Evolutionary conservation across 1,140 invertebrate species (phyloP), one percentile per base, ranked within the genome.

Genomic region (Ceratosolen solmsi): DNA sequence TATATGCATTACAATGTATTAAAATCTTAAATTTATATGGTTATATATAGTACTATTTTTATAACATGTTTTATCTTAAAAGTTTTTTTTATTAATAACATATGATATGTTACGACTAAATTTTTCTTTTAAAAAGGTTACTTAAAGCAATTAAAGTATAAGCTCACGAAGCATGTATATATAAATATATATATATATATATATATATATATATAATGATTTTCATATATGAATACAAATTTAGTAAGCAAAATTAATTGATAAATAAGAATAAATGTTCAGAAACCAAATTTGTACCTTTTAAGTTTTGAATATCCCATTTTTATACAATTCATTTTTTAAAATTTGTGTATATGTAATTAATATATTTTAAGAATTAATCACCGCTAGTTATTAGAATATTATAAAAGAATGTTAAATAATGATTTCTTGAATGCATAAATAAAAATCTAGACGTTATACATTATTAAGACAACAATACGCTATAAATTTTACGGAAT

Each of bases 381-480:
- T 25, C 30, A 30, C 51, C 56, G 15, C 22, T 51, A 17, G 1
- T 27, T n/a, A n/a, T 3, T 46, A n/a, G 25, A 71, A 27, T 27
- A 41, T 27, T 3, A 49, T 1, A 27, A 22, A 78, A 68, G 30
- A 78, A 78, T 68, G 56, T 71, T 33, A 58, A 72, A 71, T 49
- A 73, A 20, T 25, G 41, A 25, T 54, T 70, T 36, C 49, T 41
- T 38, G 27, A 49, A 81, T 56, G 41, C 20, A 72, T 77, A 76
- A 82, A 82, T 82, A 82, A 71, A 71, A 60, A 30, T 25, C 33
- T 58, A 76, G 30, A 70, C 25, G 22, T 36, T 25, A 33, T 73
- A 73, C 36, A 60, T 76, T 74, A 58, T 38, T 25, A 8, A 60
- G n/a, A 75, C 46, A 75, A 81, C 79, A 81, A 81, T 81, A 36